These are phyloP conservation scores for Phoxinus dragarum DNA, from an alignment of 2,797 vertebrate species.

Conservation along the genomic window DNA sequence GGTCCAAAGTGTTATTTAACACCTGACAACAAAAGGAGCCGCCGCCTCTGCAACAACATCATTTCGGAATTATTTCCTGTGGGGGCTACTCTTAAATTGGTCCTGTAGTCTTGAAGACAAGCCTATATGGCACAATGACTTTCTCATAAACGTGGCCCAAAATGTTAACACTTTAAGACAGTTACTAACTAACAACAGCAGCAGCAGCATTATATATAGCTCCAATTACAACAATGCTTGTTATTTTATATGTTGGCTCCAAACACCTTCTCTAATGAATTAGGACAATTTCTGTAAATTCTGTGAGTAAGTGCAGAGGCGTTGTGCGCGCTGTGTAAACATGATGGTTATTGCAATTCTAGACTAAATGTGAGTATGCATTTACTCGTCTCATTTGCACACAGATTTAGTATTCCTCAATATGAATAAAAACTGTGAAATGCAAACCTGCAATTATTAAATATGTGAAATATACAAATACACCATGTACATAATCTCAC, in stretches of 20 bases:
- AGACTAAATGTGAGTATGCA: not conserved
- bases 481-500: not conserved
- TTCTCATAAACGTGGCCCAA: constrained; percentile 40
- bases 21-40: constrained; percentile 75
- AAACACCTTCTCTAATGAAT: not conserved
- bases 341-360: not conserved
- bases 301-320: not conserved
- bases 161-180: constrained; percentile 16
- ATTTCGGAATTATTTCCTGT: constrained; percentile 65
- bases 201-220: not conserved
- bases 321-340: not conserved
- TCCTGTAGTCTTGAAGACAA: constrained; percentile 54
- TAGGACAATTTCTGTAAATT: not conserved
- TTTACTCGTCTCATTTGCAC: not conserved
- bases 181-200: not conserved
- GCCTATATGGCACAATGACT: constrained; percentile 48
- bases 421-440: not conserved
- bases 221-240: not conserved
- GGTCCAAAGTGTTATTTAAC: constrained; percentile 84
- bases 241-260: not conserved
- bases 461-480: not conserved
- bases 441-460: not conserved
- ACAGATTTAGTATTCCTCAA: not conserved
- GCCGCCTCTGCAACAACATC: constrained; percentile 67
- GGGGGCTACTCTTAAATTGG: constrained; percentile 61